Base-by-base conservation (phyloP, 2,797 vertebrate genomes). In the Chromis chromis region DNA sequence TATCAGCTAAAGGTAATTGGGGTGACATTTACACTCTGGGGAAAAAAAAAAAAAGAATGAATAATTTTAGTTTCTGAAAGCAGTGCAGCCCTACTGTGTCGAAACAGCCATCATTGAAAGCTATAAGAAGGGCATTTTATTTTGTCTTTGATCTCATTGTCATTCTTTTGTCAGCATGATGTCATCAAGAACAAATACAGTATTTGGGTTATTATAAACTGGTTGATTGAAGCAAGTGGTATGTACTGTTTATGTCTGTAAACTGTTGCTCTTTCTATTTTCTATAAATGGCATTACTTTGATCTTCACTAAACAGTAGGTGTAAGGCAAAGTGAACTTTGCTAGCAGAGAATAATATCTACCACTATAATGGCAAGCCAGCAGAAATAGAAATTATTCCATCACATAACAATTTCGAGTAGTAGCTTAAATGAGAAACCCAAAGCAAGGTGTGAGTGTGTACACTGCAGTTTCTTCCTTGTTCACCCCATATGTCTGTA, bases 141-240 rank as follows among this genome's bases (percentile, higher is more conserved):
- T 90, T 83, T 82, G 79, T 90, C 86, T 91, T 91, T 89, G 73
- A 90, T 84, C 89, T 90, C 91, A 92, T 92, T 91, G 88, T 91
- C 90, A 94, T 93, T 83, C 88, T 65, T 86, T 77, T 92, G 89
- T 93, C 91, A 89, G 86, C 86, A 90, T 94, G 81, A 93, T 89
- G 75, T 87, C 90, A 84, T 90, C 75, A 79, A 84, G 53, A 85
- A 81, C 61, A 88, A 85, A 55, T 44, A 31, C 25, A 33, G 19
- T 10, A 52, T 74, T 65, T 64, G n/a, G 63, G 40, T 31, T 52
- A 12, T 31, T 60, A 10, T 52, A 52, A 78, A 55, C n/a, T 55
- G 14, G 5, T 65, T 14, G 5, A 75, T 55, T 55, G 8, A 81
- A 61, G 46, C 16, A 69, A 65, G 14, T 52, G 25, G 39, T 65